Evolutionary conservation across 64 coral and sea anemone genomes (phyloP).

Genomic region (Dendrophyllia cribrosa): DNA sequence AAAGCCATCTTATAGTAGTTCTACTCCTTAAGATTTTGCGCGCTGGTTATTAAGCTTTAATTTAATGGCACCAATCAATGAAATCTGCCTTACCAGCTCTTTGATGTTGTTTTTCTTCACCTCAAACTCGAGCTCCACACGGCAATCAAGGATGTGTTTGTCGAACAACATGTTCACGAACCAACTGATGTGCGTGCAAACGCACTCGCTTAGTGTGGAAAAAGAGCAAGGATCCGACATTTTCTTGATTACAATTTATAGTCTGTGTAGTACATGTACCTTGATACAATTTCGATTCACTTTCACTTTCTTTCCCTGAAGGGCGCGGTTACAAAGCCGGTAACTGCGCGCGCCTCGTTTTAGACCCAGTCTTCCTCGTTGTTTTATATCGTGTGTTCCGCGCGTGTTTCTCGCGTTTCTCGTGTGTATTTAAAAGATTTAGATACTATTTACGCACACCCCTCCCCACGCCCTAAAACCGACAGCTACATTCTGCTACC

Average conservation of each 20-base stretch:
- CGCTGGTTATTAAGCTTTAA: too few species aligned
- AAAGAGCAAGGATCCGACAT: constrained; percentile 90
- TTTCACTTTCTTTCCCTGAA: neutral
- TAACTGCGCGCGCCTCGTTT: neutral
- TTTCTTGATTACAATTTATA: neutral
- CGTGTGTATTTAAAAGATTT: neutral
- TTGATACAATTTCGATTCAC: neutral
- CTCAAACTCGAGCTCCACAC: constrained; percentile 70
- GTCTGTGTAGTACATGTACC: too few species aligned
- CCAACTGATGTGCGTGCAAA: constrained; percentile 81
- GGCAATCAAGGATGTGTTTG: constrained; percentile 78
- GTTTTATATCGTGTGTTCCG: neutral
- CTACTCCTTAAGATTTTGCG: too few species aligned
- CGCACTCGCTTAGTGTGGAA: constrained; percentile 51
- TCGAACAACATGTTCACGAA: constrained; percentile 78
- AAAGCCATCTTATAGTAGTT: too few species aligned
- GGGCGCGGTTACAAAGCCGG: neutral
- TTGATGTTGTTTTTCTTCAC: constrained; percentile 69
- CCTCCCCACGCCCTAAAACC: too few species aligned
- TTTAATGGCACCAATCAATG: neutral
- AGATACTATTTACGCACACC: too few species aligned
- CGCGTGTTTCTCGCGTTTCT: neutral
- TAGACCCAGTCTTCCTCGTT: neutral
- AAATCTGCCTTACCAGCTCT: constrained; percentile 54
- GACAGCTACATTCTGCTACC: too few species aligned